Percentiles rank a stretch among this genome's conserved stretches.
Evolutionary conservation across 2,113 vertebrate species (phyloP).

Genomic region (Mormyrus lacerda): DNA sequence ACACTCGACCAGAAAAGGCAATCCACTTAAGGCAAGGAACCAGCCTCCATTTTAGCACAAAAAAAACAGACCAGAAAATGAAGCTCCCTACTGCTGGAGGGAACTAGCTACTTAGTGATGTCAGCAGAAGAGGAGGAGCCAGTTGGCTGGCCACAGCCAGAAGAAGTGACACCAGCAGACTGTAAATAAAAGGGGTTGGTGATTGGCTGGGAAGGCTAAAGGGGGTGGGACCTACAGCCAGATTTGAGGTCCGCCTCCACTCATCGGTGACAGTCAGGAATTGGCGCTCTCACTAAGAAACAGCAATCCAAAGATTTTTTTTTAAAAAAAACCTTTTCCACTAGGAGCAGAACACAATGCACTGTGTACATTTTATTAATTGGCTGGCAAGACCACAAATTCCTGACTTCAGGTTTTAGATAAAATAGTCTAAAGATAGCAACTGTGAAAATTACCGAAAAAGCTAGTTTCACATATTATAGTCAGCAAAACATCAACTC

Average conservation of each 20-base stretch:
- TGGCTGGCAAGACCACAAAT: not conserved
- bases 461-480: not conserved
- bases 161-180: slow-evolving; percentile 69
- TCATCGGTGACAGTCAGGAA: slow-evolving; percentile 44
- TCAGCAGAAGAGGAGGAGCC: slow-evolving; percentile 64
- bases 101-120: slow-evolving; percentile 86
- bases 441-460: not conserved
- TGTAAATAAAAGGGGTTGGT: slow-evolving; percentile 64
- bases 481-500: not conserved
- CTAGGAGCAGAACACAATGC: slow-evolving; percentile 11
- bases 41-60: slow-evolving; percentile 97
- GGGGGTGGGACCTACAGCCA: slow-evolving; percentile 43
- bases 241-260: slow-evolving; percentile 40
- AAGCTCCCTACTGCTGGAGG: slow-evolving; percentile 97
- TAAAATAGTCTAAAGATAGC: not conserved
- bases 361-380: slow-evolving; percentile 2
- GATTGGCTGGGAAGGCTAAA: slow-evolving; percentile 60
- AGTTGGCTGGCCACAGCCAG: slow-evolving; percentile 74
- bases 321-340: not conserved
- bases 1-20: slow-evolving; percentile 62
- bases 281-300: slow-evolving; percentile 22
- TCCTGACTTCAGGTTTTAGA: not conserved
- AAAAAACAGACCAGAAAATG: slow-evolving; percentile 78
- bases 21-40: slow-evolving; percentile 75
- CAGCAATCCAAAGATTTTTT: slow-evolving; percentile 9